phyloP scores from a whole-genome alignment of 2,113 vertebrate genomes.

The Cynocephalus volans region DNA sequence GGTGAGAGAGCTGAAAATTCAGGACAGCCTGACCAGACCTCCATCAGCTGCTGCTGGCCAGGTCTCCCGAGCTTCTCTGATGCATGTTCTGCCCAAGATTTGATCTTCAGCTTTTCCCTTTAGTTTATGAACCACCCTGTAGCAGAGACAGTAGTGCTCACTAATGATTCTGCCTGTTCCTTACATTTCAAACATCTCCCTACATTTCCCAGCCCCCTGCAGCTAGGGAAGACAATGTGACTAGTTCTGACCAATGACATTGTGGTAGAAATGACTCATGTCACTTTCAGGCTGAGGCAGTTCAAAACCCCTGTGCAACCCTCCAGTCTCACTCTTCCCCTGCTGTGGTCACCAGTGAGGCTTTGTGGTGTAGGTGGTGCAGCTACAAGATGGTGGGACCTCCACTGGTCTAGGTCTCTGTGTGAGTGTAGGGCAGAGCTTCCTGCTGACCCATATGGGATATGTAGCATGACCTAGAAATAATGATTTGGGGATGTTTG shows the following conservation, averaged over 20 bases:
- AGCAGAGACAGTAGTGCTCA: not conserved
- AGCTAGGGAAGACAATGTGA: not conserved
- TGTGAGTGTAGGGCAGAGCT: not conserved
- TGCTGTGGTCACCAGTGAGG: not conserved
- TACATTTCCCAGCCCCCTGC: not conserved
- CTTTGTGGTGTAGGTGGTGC: not conserved
- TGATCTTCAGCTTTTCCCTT: not conserved
- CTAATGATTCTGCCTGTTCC: not conserved
- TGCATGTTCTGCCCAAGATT: no score
- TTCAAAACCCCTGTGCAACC: not conserved
- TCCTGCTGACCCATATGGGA: no score
- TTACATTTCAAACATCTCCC: not conserved
- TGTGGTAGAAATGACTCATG: not conserved
- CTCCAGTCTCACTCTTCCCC: not conserved
- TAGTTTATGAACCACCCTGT: not conserved
- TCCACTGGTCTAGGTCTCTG: not conserved
- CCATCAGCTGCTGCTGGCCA: not conserved
- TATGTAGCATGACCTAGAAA: not conserved
- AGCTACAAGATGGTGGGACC: not conserved
- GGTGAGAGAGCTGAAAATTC: not conserved
- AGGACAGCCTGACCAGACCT: accelerated
- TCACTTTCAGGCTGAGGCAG: slow-evolving; percentile 8
- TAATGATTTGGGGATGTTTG: not conserved
- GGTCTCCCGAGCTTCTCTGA: not conserved
- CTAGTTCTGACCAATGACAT: not conserved